A percentile compares a stretch with the other conserved stretches of the same genome.
These are phyloP conservation scores for Fistularia commersonii DNA, from an alignment of 2,797 vertebrate genomes.

Conservation along the genomic window DNA sequence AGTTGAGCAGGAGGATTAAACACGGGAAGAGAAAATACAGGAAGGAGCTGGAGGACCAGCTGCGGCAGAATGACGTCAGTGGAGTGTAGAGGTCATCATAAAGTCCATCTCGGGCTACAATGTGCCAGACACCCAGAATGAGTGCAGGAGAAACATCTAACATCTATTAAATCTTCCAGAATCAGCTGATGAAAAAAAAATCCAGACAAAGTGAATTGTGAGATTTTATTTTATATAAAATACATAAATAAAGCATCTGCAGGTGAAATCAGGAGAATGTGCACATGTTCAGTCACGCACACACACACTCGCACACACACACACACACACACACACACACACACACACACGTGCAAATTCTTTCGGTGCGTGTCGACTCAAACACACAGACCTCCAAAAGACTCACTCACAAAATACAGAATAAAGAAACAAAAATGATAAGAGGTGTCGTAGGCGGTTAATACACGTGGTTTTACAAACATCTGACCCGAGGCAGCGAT, in stretches of 20 bases:
- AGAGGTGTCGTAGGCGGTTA: background rate
- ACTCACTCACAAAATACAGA: conserved; percentile 1
- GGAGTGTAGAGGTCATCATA: no score
- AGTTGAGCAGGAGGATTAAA: no score
- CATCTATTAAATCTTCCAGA: no score
- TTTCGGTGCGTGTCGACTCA: no score
- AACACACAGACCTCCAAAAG: conserved; percentile 17
- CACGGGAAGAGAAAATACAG: no score
- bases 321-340: conserved; percentile 31
- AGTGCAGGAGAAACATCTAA: no score
- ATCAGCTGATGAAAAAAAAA: background rate
- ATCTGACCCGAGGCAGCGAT: no score
- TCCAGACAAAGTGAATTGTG: conserved; percentile 23
- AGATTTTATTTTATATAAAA: conserved; percentile 80
- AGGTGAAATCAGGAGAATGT: conserved; percentile 66
- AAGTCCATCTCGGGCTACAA: no score
- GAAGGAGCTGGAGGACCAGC: no score
- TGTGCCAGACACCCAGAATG: no score
- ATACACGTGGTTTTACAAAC: no score
- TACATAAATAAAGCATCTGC: conserved; percentile 83
- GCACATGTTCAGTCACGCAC: conserved; percentile 54
- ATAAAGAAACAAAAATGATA: background rate
- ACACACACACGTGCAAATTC: conserved; percentile 14
- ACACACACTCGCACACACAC: conserved; percentile 35
- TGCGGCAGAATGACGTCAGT: no score